Conservation (phyloP, 2,888 invertebrate genomes). For the Emmelina monodactyla region DNA sequence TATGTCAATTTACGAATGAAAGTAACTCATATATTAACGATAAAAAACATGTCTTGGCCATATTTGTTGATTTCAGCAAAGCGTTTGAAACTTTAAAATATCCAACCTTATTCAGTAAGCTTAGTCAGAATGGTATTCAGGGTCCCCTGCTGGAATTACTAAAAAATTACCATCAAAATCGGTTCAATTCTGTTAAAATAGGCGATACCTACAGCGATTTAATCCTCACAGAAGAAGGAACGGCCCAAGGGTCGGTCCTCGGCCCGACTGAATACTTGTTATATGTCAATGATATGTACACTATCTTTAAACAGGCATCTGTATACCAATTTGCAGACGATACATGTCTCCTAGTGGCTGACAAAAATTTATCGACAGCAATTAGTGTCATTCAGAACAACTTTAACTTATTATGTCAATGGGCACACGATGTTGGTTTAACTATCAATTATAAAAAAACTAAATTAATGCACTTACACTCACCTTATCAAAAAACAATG, state of each 20-base stretch:
- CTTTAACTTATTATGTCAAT: not conserved
- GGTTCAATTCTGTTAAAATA: constrained; percentile 3
- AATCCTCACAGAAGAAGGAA: not conserved
- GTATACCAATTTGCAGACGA: constrained; percentile 6
- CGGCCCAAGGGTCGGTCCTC: constrained; percentile 6
- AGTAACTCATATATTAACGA: constrained; percentile 2
- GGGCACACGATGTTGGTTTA: constrained; percentile 5
- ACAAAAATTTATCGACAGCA: not conserved
- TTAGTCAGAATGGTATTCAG: constrained; percentile 5
- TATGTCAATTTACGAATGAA: constrained; percentile 8
- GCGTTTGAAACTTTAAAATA: constrained; percentile 7
- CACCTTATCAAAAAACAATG: not conserved
- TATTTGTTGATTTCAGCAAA: constrained; percentile 10
- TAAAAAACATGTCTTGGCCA: constrained; percentile 4
- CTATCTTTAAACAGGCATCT: constrained; percentile 1
- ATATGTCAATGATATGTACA: constrained; percentile 5
- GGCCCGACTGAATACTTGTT: constrained; percentile 1
- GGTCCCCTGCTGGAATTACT: constrained; percentile 6
- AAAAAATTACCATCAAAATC: constrained; percentile 4
- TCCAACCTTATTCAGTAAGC: constrained; percentile 2
- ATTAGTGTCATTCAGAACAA: not conserved
- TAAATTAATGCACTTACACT: constrained; percentile 3
- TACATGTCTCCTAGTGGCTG: constrained; percentile 1
- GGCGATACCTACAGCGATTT: not conserved
- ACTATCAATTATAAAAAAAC: constrained; percentile 3